Evolutionary conservation across 1,140 invertebrate species (phyloP).

Genomic region (Solen grandis): DNA sequence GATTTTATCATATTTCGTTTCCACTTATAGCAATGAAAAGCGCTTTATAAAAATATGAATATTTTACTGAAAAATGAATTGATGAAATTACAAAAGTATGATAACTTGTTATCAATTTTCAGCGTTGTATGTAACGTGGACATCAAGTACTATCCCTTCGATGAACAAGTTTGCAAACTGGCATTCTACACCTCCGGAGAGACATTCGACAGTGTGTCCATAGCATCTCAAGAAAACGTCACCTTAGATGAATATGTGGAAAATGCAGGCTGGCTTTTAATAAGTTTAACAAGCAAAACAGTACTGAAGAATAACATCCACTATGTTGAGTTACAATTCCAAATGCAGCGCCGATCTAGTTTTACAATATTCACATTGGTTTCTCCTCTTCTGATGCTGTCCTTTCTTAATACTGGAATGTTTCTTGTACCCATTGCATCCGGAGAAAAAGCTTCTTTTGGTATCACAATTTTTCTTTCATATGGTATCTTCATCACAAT

Average conservation of each 20-base stretch:
- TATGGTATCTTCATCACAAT: conserved; percentile 40
- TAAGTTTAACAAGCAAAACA: background rate
- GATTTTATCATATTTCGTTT: too few species aligned
- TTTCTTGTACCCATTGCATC: conserved; percentile 40
- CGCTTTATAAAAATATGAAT: too few species aligned
- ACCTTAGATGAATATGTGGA: conserved; percentile 2
- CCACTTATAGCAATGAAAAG: too few species aligned
- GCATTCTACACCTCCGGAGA: conserved; percentile 29
- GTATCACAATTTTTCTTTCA: conserved; percentile 43
- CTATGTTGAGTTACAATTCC: conserved; percentile 12
- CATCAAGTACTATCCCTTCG: conserved; percentile 47
- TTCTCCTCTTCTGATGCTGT: conserved; percentile 23
- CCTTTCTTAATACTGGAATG: conserved; percentile 34
- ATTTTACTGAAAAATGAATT: too few species aligned
- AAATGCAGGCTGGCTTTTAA: conserved; percentile 29
- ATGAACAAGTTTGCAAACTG: conserved; percentile 32
- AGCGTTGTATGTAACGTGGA: conserved; percentile 43
- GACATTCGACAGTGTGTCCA: background rate
- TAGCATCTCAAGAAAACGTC: background rate
- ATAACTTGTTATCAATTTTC: background rate
- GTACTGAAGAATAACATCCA: conserved; percentile 2
- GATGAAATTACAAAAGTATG: too few species aligned
- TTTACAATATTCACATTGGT: conserved; percentile 36
- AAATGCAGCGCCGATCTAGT: conserved; percentile 2
- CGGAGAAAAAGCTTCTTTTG: conserved; percentile 32